phyloP scores from a whole-genome alignment of 2,113 vertebrate genomes.

The Ciconia stormi region DNA sequence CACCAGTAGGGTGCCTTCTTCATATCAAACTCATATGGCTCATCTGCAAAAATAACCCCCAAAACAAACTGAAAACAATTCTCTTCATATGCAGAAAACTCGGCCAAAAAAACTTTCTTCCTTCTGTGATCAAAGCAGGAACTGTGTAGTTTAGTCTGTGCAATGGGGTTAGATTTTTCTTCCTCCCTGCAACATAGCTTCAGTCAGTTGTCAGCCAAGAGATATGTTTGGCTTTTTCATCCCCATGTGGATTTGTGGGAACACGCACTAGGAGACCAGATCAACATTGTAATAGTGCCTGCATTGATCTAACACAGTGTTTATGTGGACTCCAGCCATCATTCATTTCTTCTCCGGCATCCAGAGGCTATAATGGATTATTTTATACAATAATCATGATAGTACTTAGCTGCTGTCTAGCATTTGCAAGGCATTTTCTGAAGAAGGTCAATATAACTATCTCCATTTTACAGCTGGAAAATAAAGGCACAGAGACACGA shows the following conservation, averaged over 20 bases:
- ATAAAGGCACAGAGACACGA: not conserved
- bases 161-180: not conserved
- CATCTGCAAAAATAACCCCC: slow-evolving; percentile 11
- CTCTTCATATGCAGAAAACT: slow-evolving; percentile 6
- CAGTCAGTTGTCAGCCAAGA: slow-evolving; percentile 39
- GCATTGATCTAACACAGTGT: slow-evolving; percentile 8
- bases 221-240: slow-evolving; percentile 52
- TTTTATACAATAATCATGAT: not conserved
- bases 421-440: slow-evolving; percentile 12
- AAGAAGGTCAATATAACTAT: slow-evolving; percentile 10
- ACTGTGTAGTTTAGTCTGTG: not conserved
- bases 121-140: slow-evolving; percentile 29
- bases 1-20: not conserved
- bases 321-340: slow-evolving; percentile 40
- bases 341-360: slow-evolving; percentile 11
- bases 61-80: slow-evolving; percentile 27
- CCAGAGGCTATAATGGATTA: slow-evolving; percentile 29
- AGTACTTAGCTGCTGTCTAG: slow-evolving; percentile 10
- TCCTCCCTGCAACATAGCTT: not conserved
- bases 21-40: slow-evolving; percentile 2
- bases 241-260: slow-evolving; percentile 38
- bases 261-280: slow-evolving; percentile 7
- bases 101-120: not conserved
- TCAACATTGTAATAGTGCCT: slow-evolving; percentile 27
- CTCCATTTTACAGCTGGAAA: not conserved